These are phyloP conservation scores for Zaprionus inermis DNA, from an alignment of 1,140 invertebrate species.

Conservation along the genomic window DNA sequence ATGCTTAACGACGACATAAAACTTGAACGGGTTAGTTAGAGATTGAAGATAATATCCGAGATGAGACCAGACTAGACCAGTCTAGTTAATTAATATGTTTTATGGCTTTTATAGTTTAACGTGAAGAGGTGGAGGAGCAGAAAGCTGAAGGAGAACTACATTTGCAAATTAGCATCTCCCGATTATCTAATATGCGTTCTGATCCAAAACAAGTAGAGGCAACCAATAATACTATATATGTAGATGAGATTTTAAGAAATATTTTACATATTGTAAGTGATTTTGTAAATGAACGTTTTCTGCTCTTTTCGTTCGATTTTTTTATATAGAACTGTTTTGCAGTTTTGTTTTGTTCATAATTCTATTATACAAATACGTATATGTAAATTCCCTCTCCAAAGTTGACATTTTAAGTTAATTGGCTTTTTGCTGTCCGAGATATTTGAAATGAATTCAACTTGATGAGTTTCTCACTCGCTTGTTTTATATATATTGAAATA, in stretches of 20 bases:
- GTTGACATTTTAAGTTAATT: constrained; percentile 49
- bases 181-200: constrained; percentile 20
- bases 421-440: constrained; percentile 27
- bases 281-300: neutral
- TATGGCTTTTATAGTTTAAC: constrained; percentile 25
- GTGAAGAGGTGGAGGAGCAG: too few relatives aligned
- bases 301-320: neutral
- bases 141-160: neutral
- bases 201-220: neutral
- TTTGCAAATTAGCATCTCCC: constrained; percentile 16
- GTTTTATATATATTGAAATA: constrained; percentile 22
- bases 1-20: constrained; percentile 19
- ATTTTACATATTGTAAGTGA: neutral
- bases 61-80: constrained; percentile 38
- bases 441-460: constrained; percentile 37
- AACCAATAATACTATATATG: neutral
- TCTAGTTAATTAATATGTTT: constrained; percentile 64
- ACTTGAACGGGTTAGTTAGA: constrained; percentile 8
- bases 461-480: constrained; percentile 32
- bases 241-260: neutral
- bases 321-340: neutral
- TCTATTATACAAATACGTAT: neutral
- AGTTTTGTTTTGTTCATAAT: neutral
- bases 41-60: neutral
- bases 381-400: constrained; percentile 11